A percentile compares a stretch with the other conserved stretches of the same genome.
These are phyloP conservation scores for Aphrocallistes beatrix DNA, from an alignment of 37 sponge, comb jelly and placozoan genomes.

Conservation along the genomic window DNA sequence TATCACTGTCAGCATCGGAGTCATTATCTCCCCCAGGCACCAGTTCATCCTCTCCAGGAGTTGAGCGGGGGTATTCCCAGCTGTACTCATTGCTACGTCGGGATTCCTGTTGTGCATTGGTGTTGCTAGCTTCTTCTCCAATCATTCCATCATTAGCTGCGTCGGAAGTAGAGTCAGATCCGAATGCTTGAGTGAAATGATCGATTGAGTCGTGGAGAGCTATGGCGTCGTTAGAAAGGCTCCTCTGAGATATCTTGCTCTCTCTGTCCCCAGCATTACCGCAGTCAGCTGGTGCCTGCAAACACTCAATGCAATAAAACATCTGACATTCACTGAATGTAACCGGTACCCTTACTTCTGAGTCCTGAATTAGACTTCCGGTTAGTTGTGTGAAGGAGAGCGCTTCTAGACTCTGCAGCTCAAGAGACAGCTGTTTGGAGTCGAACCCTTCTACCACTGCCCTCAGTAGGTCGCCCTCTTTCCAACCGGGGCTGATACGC, in stretches of 20 bases:
- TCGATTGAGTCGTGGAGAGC: constrained; percentile 12
- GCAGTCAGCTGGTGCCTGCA: no score
- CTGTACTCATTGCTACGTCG: background rate
- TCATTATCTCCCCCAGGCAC: background rate
- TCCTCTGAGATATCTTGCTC: background rate
- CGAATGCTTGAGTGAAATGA: background rate
- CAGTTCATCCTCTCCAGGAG: background rate
- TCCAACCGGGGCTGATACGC: background rate
- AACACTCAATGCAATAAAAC: no score
- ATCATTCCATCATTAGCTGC: background rate
- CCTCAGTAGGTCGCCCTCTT: background rate
- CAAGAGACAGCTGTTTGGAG: background rate
- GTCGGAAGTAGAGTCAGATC: background rate
- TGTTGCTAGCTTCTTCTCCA: no score
- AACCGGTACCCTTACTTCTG: background rate
- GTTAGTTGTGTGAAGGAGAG: background rate
- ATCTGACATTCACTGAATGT: no score
- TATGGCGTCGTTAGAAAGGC: background rate
- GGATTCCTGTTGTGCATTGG: background rate
- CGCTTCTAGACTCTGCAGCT: background rate
- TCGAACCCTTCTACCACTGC: background rate
- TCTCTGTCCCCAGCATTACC: background rate
- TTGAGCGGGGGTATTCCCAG: background rate
- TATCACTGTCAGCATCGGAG: background rate
- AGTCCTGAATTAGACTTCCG: background rate